These are phyloP conservation scores for Acrobasis suavella DNA, from an alignment of 2,888 invertebrate species.

Conservation along the genomic window DNA sequence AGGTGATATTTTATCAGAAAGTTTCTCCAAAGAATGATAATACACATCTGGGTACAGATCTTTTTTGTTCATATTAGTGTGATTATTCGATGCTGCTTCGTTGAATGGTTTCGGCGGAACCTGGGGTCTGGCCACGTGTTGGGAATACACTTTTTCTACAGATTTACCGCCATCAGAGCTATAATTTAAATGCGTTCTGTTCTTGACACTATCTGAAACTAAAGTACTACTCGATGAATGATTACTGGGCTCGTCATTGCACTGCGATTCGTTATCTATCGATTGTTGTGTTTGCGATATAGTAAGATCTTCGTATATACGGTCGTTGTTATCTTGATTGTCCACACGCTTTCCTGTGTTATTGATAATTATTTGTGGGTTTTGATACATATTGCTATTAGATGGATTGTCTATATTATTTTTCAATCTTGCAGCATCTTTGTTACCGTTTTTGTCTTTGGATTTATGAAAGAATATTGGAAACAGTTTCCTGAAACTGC, in stretches of 20 bases:
- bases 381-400: constrained; percentile 63
- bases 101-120: constrained; percentile 56
- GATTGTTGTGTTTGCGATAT: constrained; percentile 36
- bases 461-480: constrained; percentile 68
- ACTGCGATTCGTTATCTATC: constrained; percentile 44
- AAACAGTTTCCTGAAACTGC: constrained; percentile 68
- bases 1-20: constrained; percentile 56
- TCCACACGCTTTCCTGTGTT: constrained; percentile 44
- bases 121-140: constrained; percentile 57
- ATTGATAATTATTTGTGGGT: constrained; percentile 49
- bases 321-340: constrained; percentile 48
- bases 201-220: constrained; percentile 62
- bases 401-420: constrained; percentile 32
- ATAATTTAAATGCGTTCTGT: constrained; percentile 34
- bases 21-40: constrained; percentile 71
- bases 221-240: constrained; percentile 71
- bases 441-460: constrained; percentile 56
- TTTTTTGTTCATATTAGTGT: constrained; percentile 34
- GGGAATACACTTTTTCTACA: constrained; percentile 39
- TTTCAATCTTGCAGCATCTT: constrained; percentile 41
- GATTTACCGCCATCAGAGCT: constrained; percentile 23
- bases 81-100: constrained; percentile 40
- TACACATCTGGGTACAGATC: constrained; percentile 64
- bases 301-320: constrained; percentile 72
- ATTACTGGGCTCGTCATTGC: constrained; percentile 50